These are phyloP conservation scores for Pycnonotus jocosus DNA, from an alignment of 2,113 vertebrate genomes.

Conservation along the genomic window DNA sequence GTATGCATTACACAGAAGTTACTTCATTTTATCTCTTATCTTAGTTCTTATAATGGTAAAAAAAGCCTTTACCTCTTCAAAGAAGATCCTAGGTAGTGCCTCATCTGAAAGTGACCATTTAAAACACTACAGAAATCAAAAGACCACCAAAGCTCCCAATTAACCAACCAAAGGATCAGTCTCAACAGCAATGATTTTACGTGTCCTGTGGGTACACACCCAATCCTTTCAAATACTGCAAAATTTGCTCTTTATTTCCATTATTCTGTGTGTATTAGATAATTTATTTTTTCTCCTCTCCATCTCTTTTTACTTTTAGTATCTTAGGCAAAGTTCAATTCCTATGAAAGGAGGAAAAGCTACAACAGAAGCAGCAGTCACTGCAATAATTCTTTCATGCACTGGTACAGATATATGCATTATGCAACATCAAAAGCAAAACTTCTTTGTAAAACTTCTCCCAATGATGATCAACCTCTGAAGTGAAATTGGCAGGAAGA, in stretches of 20 bases:
- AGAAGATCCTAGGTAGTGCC: neutral
- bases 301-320: neutral
- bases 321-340: neutral
- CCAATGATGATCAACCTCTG: neutral
- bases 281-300: neutral
- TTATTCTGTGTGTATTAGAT: neutral
- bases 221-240: neutral
- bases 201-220: too few species aligned
- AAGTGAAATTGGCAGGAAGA: neutral
- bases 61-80: neutral
- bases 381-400: neutral
- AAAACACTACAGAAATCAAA: neutral
- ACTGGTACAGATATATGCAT: neutral
- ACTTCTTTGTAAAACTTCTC: neutral
- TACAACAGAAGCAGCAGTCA: neutral
- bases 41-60: neutral
- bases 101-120: neutral
- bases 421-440: neutral
- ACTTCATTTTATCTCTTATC: neutral
- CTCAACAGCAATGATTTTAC: neutral
- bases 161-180: neutral
- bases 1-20: neutral
- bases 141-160: fast-evolving
- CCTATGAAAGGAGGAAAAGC: neutral
- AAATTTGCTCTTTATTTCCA: neutral